phyloP scores from a whole-genome alignment of 2,113 vertebrate genomes.

The Cyphomyrus discorhynchus region DNA sequence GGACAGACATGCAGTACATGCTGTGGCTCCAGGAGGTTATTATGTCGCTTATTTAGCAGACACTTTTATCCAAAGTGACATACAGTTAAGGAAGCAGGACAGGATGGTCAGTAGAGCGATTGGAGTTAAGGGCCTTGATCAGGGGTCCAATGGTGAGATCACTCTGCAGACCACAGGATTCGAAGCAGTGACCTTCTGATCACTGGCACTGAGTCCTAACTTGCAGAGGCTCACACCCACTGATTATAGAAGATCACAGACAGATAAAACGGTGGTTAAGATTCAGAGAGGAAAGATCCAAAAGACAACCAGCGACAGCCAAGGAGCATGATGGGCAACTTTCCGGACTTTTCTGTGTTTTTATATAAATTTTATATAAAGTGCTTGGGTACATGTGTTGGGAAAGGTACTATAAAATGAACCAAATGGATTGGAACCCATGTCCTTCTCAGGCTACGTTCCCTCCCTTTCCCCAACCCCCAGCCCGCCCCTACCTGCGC shows the following conservation, averaged over 20 bases:
- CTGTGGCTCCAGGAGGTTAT: background rate
- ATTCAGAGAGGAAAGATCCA: background rate
- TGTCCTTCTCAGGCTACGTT: background rate
- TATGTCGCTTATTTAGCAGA: background rate
- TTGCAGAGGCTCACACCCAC: background rate
- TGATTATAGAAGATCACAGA: background rate
- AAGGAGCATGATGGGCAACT: background rate
- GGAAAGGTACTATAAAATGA: background rate
- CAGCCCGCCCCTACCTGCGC: slow-evolving; percentile 48
- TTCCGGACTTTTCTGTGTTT: background rate
- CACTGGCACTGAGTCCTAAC: background rate
- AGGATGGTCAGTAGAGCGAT: background rate
- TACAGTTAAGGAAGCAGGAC: background rate
- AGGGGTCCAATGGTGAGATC: background rate
- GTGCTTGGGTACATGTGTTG: background rate
- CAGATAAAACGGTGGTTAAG: background rate
- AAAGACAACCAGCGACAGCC: background rate
- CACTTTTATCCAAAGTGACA: background rate
- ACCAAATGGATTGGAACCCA: background rate
- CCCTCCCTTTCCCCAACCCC: background rate
- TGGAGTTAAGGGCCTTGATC: background rate
- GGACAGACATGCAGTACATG: background rate
- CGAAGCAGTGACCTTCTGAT: background rate
- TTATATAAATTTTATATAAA: background rate
- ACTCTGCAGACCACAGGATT: background rate